phyloP scores from a whole-genome alignment of 2,797 vertebrate genomes.

The Pogoniulus pusillus region DNA sequence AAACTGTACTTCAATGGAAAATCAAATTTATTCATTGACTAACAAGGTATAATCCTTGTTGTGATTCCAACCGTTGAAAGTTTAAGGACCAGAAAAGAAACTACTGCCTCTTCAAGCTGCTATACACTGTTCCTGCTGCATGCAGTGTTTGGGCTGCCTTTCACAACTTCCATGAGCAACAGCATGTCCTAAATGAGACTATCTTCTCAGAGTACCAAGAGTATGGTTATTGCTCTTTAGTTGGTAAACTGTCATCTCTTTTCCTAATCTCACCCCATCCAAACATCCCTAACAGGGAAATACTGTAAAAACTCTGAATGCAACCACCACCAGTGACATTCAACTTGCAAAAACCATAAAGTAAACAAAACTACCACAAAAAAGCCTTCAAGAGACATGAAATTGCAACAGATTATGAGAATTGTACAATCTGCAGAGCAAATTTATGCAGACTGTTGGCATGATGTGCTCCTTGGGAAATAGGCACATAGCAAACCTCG shows the following conservation, averaged over 20 bases:
- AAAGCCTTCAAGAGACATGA: neutral
- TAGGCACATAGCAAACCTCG: neutral
- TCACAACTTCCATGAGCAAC: neutral
- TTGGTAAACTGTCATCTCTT: neutral
- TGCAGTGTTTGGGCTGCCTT: neutral
- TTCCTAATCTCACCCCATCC: neutral
- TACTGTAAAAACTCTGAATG: neutral
- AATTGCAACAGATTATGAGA: neutral
- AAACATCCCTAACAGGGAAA: neutral
- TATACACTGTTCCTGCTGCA: neutral
- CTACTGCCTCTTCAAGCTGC: neutral
- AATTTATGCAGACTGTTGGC: neutral
- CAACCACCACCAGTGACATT: neutral
- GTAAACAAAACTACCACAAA: neutral
- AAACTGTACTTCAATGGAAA: neutral
- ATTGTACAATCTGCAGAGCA: neutral
- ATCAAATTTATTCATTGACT: neutral
- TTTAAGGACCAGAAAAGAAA: neutral
- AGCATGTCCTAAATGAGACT: neutral
- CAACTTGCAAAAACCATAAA: neutral
- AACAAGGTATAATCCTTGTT: neutral
- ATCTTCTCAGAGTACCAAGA: neutral
- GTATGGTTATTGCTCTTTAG: neutral
- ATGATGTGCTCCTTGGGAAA: neutral
- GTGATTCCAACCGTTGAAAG: neutral